Conservation (phyloP, 2,113 vertebrate species). For the Dendrocopos noguchii region DNA sequence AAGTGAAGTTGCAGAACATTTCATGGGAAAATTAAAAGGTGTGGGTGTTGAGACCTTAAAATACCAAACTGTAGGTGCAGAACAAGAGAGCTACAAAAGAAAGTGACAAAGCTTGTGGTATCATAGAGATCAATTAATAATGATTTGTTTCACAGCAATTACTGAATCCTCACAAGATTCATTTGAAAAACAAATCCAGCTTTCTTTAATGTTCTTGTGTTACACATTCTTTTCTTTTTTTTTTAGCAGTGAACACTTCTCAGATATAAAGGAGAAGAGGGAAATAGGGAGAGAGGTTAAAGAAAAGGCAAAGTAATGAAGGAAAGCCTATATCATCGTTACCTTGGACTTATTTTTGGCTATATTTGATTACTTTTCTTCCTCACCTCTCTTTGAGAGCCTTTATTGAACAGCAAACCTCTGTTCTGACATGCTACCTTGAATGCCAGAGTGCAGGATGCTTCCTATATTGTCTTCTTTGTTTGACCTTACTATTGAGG, state of each 20-base stretch:
- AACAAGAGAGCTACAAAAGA: slow-evolving; percentile 34
- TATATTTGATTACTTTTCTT: background rate
- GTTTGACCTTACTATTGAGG: background rate
- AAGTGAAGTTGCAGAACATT: slow-evolving; percentile 70
- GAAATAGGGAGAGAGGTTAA: background rate
- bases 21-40: slow-evolving; percentile 58
- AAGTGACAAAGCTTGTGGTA: slow-evolving; percentile 6
- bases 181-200: background rate
- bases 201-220: background rate
- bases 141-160: slow-evolving; percentile 1
- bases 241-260: background rate
- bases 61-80: slow-evolving; percentile 48
- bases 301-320: background rate
- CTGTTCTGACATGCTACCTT: background rate
- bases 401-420: background rate
- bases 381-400: background rate
- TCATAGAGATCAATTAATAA: slow-evolving; percentile 34
- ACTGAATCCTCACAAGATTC: background rate
- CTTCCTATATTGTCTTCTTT: background rate
- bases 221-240: background rate
- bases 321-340: background rate
- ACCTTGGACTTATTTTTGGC: background rate
- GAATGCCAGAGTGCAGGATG: background rate
- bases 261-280: background rate
- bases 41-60: slow-evolving; percentile 72